These are phyloP conservation scores for Myathropa florea DNA, from an alignment of 2,888 invertebrate species.

Conservation along the genomic window DNA sequence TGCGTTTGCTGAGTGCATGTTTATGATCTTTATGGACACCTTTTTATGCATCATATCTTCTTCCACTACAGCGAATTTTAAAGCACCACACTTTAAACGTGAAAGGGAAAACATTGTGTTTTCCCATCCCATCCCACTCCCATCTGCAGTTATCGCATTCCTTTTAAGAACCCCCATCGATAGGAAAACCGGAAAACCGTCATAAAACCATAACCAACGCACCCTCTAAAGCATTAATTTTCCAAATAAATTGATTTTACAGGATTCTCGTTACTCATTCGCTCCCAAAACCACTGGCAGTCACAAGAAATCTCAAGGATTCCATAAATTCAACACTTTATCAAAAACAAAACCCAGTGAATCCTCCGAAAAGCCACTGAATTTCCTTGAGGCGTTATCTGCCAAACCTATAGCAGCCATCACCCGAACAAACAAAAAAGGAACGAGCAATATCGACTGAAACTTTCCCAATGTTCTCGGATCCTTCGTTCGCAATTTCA, in stretches of 20 bases:
- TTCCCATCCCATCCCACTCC: too few species aligned
- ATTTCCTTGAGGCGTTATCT: conserved; percentile 8
- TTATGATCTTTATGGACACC: too few species aligned
- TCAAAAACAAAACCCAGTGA: background rate
- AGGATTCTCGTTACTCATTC: background rate
- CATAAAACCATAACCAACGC: background rate
- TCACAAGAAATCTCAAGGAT: conserved; percentile 10
- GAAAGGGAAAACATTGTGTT: background rate
- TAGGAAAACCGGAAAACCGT: background rate
- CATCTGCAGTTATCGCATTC: background rate
- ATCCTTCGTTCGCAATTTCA: background rate
- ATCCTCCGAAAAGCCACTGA: background rate
- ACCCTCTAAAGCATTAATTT: background rate
- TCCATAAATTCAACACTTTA: conserved; percentile 37
- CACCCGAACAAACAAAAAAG: background rate
- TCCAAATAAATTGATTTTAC: conserved; percentile 13
- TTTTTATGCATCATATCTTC: too few species aligned
- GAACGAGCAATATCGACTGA: conserved; percentile 43
- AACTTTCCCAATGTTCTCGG: conserved; percentile 18
- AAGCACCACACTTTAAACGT: too few species aligned
- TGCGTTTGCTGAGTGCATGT: too few species aligned
- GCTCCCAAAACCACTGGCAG: background rate
- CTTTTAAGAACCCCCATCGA: too few species aligned
- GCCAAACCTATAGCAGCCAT: background rate
- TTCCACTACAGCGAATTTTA: too few species aligned